These are phyloP conservation scores for Girardinichthys multiradiatus DNA, from an alignment of 2,113 vertebrate genomes.

Conservation along the genomic window DNA sequence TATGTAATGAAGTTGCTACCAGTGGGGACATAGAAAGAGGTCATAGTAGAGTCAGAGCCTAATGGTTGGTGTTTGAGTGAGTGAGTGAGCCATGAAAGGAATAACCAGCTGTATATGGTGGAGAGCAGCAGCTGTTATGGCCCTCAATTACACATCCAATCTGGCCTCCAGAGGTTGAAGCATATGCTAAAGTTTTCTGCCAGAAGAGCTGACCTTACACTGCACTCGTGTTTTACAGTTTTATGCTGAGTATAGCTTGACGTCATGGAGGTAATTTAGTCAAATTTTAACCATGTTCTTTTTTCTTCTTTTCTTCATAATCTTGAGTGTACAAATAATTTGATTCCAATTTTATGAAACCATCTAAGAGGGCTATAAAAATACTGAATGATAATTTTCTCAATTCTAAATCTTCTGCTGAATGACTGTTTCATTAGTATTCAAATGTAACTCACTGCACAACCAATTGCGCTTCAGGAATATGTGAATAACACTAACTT, in stretches of 20 bases:
- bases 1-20: conserved; percentile 6
- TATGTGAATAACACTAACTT: not conserved
- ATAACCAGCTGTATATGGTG: conserved; percentile 50
- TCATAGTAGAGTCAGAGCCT: conserved; percentile 39
- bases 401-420: conserved; percentile 1
- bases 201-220: conserved; percentile 36
- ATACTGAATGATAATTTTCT: not conserved
- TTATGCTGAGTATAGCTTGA: not conserved
- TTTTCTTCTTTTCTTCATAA: not conserved
- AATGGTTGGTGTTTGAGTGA: conserved; percentile 33
- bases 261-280: conserved; percentile 17
- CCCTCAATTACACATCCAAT: conserved; percentile 61
- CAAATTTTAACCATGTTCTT: conserved; percentile 3
- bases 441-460: not conserved
- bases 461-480: not conserved
- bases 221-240: conserved; percentile 42
- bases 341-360: not conserved
- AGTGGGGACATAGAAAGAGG: conserved; percentile 1
- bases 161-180: conserved; percentile 49
- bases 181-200: conserved; percentile 54
- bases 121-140: conserved; percentile 59
- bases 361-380: not conserved
- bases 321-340: conserved; percentile 1
- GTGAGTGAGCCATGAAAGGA: conserved; percentile 44
- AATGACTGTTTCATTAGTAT: not conserved